Percentiles rank a stretch among this genome's conserved stretches.
Evolutionary conservation across 2,113 vertebrate species (phyloP).

Genomic region (Rissa tridactyla): DNA sequence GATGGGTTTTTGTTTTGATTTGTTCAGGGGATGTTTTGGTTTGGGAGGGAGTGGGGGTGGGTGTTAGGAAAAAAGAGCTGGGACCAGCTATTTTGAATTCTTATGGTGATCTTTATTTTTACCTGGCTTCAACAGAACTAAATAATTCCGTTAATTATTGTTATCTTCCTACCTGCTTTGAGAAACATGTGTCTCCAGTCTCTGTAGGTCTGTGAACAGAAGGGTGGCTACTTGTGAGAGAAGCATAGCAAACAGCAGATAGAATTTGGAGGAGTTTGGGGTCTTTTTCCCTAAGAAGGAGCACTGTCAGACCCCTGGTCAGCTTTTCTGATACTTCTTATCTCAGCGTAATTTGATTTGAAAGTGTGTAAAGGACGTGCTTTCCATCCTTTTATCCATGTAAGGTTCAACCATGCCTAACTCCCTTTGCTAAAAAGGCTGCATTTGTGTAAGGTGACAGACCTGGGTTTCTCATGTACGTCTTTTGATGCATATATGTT

Average conservation of each 20-base stretch:
- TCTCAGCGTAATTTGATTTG: neutral
- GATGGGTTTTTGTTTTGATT: neutral
- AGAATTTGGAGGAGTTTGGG: neutral
- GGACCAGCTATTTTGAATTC: neutral
- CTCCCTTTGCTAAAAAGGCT: neutral
- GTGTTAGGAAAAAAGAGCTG: neutral
- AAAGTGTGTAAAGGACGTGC: neutral
- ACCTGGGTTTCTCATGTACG: neutral
- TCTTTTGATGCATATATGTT: neutral
- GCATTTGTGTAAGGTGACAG: neutral
- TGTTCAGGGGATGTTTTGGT: neutral
- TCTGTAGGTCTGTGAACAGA: neutral
- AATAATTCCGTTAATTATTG: constrained; percentile 22
- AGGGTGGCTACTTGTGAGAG: neutral
- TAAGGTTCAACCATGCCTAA: neutral
- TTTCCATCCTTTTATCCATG: neutral
- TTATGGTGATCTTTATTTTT: neutral
- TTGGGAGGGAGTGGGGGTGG: too few relatives aligned
- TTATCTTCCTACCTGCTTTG: neutral
- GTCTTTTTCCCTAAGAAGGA: neutral
- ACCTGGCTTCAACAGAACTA: constrained; percentile 24
- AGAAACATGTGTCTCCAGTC: neutral
- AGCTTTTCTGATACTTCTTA: neutral
- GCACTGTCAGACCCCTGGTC: neutral
- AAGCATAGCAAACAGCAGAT: neutral